phyloP scores from a whole-genome alignment of 2,113 vertebrate genomes.

The Pteronura brasiliensis region DNA sequence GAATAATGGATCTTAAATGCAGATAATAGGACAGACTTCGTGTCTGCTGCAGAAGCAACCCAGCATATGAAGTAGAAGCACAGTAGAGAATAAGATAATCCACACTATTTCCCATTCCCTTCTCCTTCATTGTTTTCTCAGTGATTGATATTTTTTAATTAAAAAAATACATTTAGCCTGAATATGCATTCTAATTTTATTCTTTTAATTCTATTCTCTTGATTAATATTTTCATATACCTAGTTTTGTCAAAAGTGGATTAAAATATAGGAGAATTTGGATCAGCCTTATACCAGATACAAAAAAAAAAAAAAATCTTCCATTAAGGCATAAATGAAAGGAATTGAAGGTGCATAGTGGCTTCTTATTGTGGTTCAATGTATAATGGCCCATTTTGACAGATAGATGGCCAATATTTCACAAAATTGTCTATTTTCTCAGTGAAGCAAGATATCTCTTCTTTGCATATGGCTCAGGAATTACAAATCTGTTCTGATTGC shows the following conservation, averaged over 20 bases:
- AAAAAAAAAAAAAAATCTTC: neutral
- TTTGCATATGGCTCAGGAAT: constrained; percentile 63
- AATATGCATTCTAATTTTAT: constrained; percentile 42
- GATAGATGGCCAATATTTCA: constrained; percentile 70
- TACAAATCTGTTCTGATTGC: constrained; percentile 66
- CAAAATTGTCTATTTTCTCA: constrained; percentile 67
- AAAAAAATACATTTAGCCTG: neutral
- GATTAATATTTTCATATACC: constrained; percentile 44
- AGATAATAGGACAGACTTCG: neutral
- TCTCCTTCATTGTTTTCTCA: neutral
- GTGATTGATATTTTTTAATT: neutral
- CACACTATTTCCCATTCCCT: neutral
- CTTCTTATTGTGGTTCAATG: constrained; percentile 48
- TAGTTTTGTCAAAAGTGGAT: constrained; percentile 46
- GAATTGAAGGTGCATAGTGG: constrained; percentile 1
- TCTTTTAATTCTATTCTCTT: neutral
- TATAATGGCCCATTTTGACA: constrained; percentile 62
- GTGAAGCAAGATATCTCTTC: constrained; percentile 68
- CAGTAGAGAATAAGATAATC: neutral
- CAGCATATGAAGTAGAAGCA: neutral
- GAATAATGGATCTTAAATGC: neutral
- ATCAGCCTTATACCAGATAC: neutral
- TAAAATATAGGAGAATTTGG: constrained; percentile 49
- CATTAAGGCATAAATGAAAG: constrained; percentile 52
- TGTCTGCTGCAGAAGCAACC: neutral